These are phyloP conservation scores for Virgularia gustaviana DNA, from an alignment of 92 coral and sea anemone genomes.

Conservation along the genomic window DNA sequence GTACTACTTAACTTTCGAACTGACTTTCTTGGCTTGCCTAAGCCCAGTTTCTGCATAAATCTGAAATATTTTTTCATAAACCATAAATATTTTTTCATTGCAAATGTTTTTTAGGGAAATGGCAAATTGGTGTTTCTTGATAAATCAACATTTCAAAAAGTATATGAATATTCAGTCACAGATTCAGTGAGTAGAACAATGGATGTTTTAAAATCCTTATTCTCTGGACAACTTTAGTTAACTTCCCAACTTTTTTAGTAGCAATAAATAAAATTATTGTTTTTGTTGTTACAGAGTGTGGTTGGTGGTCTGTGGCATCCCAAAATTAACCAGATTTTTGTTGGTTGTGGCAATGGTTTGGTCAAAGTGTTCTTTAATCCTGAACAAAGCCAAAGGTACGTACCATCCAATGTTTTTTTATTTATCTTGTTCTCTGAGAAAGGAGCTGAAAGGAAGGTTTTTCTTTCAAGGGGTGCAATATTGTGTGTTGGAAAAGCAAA, in stretches of 20 bases:
- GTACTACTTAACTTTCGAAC: not conserved
- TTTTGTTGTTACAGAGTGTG: constrained; percentile 72
- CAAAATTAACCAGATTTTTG: constrained; percentile 81
- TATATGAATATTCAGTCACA: constrained; percentile 66
- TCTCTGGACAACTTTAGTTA: too few relatives aligned
- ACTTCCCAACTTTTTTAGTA: too few relatives aligned
- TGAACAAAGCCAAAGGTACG: constrained; percentile 83
- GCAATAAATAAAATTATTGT: too few relatives aligned
- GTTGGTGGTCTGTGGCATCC: constrained; percentile 94
- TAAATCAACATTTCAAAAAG: constrained; percentile 64
- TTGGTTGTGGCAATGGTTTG: constrained; percentile 73
- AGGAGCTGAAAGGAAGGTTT: not conserved
- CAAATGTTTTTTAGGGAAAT: constrained; percentile 65
- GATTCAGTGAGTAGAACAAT: constrained; percentile 89
- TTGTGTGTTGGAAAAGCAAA: constrained; percentile 87
- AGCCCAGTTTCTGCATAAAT: too few relatives aligned
- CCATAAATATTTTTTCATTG: too few relatives aligned
- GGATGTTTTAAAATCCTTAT: not conserved
- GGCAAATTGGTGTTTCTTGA: constrained; percentile 83
- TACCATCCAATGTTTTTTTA: not conserved
- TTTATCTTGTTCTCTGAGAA: not conserved
- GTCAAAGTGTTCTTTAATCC: constrained; percentile 92
- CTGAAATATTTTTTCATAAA: too few relatives aligned
- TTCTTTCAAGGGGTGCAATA: constrained; percentile 79
- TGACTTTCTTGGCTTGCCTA: too few relatives aligned